Conservation (phyloP, 2,888 invertebrate genomes). For the Odiellus spinosus region DNA sequence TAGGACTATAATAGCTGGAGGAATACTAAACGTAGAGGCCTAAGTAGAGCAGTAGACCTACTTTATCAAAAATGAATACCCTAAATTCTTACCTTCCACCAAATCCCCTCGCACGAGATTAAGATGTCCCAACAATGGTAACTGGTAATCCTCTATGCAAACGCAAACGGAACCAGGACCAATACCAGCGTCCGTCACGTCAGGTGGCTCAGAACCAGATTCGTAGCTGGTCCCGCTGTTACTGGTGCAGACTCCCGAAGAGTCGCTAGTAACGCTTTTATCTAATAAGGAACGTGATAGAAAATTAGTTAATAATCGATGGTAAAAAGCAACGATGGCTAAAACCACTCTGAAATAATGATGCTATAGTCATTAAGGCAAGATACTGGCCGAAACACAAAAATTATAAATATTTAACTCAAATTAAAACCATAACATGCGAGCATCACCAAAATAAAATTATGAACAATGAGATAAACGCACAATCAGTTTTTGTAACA, state of each 20-base stretch:
- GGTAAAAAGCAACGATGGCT: no score
- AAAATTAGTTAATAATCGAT: background rate
- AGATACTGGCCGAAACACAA: no score
- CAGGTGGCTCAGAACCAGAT: constrained; percentile 12
- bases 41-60: background rate
- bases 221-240: constrained; percentile 9
- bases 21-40: no score
- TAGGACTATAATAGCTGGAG: no score
- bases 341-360: no score
- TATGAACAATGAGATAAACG: no score
- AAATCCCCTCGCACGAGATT: constrained; percentile 75
- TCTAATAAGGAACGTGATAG: background rate
- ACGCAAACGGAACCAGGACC: constrained; percentile 64
- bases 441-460: no score
- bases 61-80: no score
- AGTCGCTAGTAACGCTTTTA: constrained; percentile 3
- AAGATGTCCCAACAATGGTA: constrained; percentile 55
- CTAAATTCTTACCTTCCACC: constrained; percentile 64
- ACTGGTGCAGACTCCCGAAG: constrained; percentile 10
- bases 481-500: no score
- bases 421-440: no score
- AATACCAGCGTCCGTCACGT: constrained; percentile 12
- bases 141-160: constrained; percentile 64
- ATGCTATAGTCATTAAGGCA: no score
- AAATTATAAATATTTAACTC: no score